Base-by-base conservation (phyloP, 2,888 invertebrate genomes). In the Himalopsyche kuldschensis region DNA sequence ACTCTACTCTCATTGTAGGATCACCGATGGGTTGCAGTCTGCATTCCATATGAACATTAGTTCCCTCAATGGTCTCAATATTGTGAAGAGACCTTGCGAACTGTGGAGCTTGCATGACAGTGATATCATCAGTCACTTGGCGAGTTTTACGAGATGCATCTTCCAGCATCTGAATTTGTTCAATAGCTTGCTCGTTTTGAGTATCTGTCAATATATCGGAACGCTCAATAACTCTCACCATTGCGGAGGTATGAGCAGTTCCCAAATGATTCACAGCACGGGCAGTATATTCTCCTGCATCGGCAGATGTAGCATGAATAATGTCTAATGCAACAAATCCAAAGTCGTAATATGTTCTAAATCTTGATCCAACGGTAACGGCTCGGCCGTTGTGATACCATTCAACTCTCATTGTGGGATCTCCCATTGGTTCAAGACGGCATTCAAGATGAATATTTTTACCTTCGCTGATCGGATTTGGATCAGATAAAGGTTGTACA, bases 321-420 rank as follows among this genome's bases (percentile, higher is more conserved):
- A 99, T 98, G 88, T 99, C 99, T 87, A 99, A 91, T 48, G 99
- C 98, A 81, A 99, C 98, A 89, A 97, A 98, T 24, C 99, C 99
- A 89, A 99, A 99, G 89, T 99, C 99, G 88, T 98, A 97, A 89
- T 98, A 97, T 31, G 98, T 98, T 89, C 95, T 95, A 92, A 98
- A 99, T 88, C 99, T 94, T 76, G 97, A 97, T 75, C 97, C 97
- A 55, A 97, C 96, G 41, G 97, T 97, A 20, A 97, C 94, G 10
- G 97, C 94, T 88, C 94, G 94, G 35, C 98, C 98, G 90, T 99
- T 98, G 88, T 97, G 97, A 93, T 96, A 98, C 98, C 98, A 98
- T 90, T 97, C 97, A 0, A 98, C 97, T 88, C 97, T 93, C 97
- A 98, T 97, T 0, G 97, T 97, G 5, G 98, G 98, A 90, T 98